These are phyloP conservation scores for Archaeoteleia sp. DNA, from an alignment of 2,888 invertebrate genomes.

Conservation along the genomic window DNA sequence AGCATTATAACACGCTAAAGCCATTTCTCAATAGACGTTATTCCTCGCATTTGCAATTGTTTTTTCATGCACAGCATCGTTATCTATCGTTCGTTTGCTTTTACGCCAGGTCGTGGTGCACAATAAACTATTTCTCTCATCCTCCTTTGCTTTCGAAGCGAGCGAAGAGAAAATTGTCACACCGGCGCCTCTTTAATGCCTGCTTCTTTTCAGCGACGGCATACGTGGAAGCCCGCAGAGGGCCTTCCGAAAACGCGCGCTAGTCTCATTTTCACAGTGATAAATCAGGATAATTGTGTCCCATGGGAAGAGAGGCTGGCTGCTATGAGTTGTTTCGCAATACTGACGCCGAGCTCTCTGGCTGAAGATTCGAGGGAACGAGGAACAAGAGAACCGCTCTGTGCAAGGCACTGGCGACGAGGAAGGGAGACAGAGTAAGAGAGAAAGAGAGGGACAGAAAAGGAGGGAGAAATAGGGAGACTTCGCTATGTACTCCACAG, in stretches of 20 bases:
- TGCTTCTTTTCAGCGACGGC: slow-evolving; percentile 32
- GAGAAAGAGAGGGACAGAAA: slow-evolving; percentile 18
- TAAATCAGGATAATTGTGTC: slow-evolving; percentile 72
- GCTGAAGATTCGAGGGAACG: slow-evolving; percentile 1
- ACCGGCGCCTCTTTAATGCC: slow-evolving; percentile 20
- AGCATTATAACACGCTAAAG: no score
- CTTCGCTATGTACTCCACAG: slow-evolving; percentile 40
- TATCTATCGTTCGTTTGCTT: background rate
- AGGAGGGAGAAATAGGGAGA: slow-evolving; percentile 14
- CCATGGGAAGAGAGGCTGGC: slow-evolving; percentile 61
- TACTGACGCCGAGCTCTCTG: slow-evolving; percentile 33
- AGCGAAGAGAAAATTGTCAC: slow-evolving; percentile 23
- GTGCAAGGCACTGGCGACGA: no score
- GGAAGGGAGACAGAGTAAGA: no score
- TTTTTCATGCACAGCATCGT: background rate
- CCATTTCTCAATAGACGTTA: no score
- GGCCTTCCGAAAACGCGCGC: slow-evolving; percentile 9
- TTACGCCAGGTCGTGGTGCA: background rate
- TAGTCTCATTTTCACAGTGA: slow-evolving; percentile 59
- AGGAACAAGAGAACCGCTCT: slow-evolving; percentile 27
- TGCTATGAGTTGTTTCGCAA: slow-evolving; percentile 61
- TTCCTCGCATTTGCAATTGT: no score
- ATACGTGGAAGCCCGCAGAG: background rate
- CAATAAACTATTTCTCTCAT: slow-evolving; percentile 1
- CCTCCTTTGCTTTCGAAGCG: background rate